A percentile compares a stretch with the other conserved stretches of the same genome.
Conservation (phyloP, 1,140 invertebrate species). For the Pseudoatta argentina region DNA sequence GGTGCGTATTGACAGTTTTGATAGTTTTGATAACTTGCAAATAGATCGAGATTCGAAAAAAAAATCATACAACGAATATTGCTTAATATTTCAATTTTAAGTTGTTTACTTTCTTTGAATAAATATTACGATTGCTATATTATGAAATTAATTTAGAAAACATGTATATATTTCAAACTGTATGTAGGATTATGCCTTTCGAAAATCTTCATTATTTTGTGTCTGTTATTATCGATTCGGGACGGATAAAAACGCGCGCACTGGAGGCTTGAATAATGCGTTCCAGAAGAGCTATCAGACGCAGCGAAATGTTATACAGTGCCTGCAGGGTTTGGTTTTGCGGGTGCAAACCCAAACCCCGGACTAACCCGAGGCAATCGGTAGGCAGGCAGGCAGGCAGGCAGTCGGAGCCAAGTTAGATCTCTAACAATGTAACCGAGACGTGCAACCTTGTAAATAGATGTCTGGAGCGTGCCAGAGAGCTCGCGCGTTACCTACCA, state of each 20-base stretch:
- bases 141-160: background rate
- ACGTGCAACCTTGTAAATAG: slow-evolving; percentile 83
- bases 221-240: slow-evolving; percentile 7
- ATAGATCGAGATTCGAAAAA: background rate
- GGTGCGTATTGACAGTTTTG: background rate
- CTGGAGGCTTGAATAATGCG: slow-evolving; percentile 48
- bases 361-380: slow-evolving; percentile 29
- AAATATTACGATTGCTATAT: background rate
- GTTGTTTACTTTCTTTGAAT: background rate
- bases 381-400: background rate
- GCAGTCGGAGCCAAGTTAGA: slow-evolving; percentile 64
- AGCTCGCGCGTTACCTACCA: slow-evolving; percentile 15
- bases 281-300: slow-evolving; percentile 37
- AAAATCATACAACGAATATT: background rate
- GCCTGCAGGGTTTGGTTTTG: slow-evolving; percentile 46
- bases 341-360: slow-evolving; percentile 3
- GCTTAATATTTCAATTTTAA: background rate
- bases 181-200: background rate
- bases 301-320: slow-evolving; percentile 58
- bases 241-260: slow-evolving; percentile 29
- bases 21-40: background rate
- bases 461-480: slow-evolving; percentile 80
- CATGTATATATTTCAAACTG: background rate
- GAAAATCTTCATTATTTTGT: background rate
- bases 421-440: slow-evolving; percentile 74